These are phyloP conservation scores for Micromys minutus DNA, from an alignment of 2,113 vertebrate genomes.

Conservation along the genomic window DNA sequence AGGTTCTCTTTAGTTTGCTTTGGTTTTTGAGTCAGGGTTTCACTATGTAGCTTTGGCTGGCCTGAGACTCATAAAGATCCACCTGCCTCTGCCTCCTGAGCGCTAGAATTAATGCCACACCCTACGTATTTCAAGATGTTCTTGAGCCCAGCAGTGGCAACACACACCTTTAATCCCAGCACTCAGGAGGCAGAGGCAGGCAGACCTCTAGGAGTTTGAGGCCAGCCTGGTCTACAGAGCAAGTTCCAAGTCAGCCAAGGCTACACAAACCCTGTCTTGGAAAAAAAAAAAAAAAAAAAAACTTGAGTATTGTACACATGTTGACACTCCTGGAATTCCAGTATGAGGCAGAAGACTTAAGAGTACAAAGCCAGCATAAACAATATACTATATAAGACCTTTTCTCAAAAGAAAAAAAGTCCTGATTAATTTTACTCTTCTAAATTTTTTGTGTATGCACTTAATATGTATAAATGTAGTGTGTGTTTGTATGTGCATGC, in stretches of 20 bases:
- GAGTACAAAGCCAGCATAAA: not conserved
- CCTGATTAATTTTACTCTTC: not conserved
- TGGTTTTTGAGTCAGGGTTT: not conserved
- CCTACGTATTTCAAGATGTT: not conserved
- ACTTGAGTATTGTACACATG: too few species aligned
- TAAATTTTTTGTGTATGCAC: not conserved
- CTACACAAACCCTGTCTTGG: not conserved
- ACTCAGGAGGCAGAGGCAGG: not conserved
- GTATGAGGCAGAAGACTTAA: not conserved
- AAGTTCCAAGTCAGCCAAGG: not conserved
- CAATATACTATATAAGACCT: not conserved
- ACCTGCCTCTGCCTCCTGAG: not conserved
- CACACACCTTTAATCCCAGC: not conserved
- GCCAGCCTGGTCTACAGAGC: not conserved
- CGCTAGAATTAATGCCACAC: fast-evolving
- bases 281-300: too few species aligned
- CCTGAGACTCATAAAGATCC: not conserved
- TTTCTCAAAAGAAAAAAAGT: not conserved
- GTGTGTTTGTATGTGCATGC: too few species aligned
- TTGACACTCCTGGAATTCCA: not conserved
- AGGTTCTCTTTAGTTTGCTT: not conserved
- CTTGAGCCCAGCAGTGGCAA: not conserved
- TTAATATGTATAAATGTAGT: not conserved
- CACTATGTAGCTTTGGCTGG: not conserved
- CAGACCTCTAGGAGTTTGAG: not conserved